Conservation (phyloP, 2,797 vertebrate species). For the Lepus oiostolus region DNA sequence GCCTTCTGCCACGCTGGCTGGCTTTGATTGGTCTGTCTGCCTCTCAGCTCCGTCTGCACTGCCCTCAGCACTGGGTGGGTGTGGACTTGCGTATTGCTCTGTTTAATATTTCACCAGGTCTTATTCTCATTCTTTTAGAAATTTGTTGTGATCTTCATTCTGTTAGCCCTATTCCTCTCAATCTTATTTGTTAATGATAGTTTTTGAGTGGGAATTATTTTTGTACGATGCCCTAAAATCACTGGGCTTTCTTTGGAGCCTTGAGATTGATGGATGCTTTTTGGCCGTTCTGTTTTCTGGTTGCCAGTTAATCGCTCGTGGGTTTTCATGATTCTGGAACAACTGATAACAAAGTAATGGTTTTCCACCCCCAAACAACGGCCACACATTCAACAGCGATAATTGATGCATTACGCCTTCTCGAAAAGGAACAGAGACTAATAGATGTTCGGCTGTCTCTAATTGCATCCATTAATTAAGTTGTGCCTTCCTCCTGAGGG, state of each 20-base stretch:
- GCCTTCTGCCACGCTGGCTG: not conserved
- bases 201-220: not conserved
- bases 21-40: not conserved
- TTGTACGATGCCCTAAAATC: not conserved
- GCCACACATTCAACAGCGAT: not conserved
- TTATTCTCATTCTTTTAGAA: not conserved
- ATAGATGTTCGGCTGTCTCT: not conserved
- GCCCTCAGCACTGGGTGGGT: not conserved
- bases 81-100: not conserved
- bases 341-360: slow-evolving; percentile 43
- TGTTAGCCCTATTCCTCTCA: not conserved
- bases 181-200: not conserved
- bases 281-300: not conserved
- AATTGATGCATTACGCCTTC: slow-evolving; percentile 6
- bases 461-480: slow-evolving; percentile 60
- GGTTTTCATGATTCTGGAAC: slow-evolving; percentile 12
- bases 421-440: slow-evolving; percentile 10
- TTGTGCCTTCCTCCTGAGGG: not conserved
- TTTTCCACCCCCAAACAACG: not conserved
- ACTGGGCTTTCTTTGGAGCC: not conserved
- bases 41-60: not conserved
- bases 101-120: not conserved
- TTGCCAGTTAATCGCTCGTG: not conserved
- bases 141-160: not conserved
- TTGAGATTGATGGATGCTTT: not conserved